phyloP scores from a whole-genome alignment of 2,888 invertebrate genomes.

The Platyscelio sp. region DNA sequence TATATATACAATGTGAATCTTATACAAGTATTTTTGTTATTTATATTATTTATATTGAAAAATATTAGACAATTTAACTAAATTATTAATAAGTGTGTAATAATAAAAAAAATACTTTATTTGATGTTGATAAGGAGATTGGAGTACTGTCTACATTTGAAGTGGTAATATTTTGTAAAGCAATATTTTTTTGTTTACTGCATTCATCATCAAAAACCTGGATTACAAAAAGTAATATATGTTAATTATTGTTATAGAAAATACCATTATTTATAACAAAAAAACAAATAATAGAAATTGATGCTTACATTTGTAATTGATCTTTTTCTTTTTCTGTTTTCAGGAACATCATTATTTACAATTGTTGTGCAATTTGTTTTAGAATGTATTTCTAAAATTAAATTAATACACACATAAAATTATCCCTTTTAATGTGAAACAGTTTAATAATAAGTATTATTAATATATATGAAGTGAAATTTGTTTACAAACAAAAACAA shows the following conservation, averaged over 20 bases:
- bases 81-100: too few relatives aligned
- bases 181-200: slow-evolving; percentile 7
- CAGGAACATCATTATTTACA: slow-evolving; percentile 31
- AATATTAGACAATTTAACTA: too few relatives aligned
- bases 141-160: background rate
- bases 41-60: too few relatives aligned
- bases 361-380: slow-evolving; percentile 30
- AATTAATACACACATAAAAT: too few relatives aligned
- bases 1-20: too few relatives aligned
- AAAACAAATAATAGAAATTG: background rate
- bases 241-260: too few relatives aligned
- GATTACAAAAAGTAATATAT: background rate
- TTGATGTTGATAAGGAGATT: too few relatives aligned
- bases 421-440: background rate
- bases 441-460: background rate
- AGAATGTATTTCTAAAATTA: slow-evolving; percentile 42
- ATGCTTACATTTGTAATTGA: slow-evolving; percentile 44
- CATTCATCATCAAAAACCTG: slow-evolving; percentile 27
- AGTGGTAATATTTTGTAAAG: background rate
- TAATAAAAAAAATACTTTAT: too few relatives aligned
- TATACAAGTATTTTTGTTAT: too few relatives aligned
- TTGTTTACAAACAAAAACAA: too few relatives aligned
- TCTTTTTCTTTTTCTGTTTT: slow-evolving; percentile 60
- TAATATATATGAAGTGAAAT: too few relatives aligned
- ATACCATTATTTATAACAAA: too few relatives aligned